phyloP scores from a whole-genome alignment of 1,140 invertebrate species.

The Yoshiicerus persimilis region DNA sequence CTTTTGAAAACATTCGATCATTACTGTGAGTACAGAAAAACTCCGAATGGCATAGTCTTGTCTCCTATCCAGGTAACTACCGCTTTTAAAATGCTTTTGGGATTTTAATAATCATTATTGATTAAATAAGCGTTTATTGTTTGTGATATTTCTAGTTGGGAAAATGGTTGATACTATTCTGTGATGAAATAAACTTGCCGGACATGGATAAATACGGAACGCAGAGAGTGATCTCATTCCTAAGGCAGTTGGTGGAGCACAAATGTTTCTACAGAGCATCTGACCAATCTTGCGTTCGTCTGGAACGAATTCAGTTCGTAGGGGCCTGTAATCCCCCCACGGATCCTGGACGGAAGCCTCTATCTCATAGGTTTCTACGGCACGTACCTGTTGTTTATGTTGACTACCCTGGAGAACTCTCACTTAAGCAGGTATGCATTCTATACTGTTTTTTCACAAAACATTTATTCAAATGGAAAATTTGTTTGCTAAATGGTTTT shows the following conservation, averaged over 20 bases:
- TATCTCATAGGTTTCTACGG: conserved; percentile 88
- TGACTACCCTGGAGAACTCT: conserved; percentile 97
- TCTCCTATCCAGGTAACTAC: conserved; percentile 81
- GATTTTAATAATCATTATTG: not conserved
- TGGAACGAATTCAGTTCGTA: conserved; percentile 99
- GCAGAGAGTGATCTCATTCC: conserved; percentile 96
- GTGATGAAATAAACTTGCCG: conserved; percentile 99
- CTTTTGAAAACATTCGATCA: conserved; percentile 99
- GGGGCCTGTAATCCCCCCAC: conserved; percentile 99
- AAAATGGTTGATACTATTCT: conserved; percentile 99
- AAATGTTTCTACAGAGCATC: conserved; percentile 85
- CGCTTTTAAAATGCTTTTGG: too few species aligned
- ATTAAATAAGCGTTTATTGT: not conserved
- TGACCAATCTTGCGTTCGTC: conserved; percentile 86
- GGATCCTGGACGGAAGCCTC: conserved; percentile 96
- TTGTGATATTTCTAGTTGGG: conserved; percentile 67
- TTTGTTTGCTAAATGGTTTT: not conserved
- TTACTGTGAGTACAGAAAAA: conserved; percentile 98
- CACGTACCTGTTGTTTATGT: conserved; percentile 99
- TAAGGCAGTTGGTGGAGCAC: conserved; percentile 96
- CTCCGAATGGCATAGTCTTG: conserved; percentile 93
- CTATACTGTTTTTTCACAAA: not conserved
- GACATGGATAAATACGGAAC: conserved; percentile 99
- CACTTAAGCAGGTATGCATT: conserved; percentile 76
- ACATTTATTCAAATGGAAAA: not conserved